Conservation (phyloP, 1,140 invertebrate species). For the Phymorhynchus buccinoides region DNA sequence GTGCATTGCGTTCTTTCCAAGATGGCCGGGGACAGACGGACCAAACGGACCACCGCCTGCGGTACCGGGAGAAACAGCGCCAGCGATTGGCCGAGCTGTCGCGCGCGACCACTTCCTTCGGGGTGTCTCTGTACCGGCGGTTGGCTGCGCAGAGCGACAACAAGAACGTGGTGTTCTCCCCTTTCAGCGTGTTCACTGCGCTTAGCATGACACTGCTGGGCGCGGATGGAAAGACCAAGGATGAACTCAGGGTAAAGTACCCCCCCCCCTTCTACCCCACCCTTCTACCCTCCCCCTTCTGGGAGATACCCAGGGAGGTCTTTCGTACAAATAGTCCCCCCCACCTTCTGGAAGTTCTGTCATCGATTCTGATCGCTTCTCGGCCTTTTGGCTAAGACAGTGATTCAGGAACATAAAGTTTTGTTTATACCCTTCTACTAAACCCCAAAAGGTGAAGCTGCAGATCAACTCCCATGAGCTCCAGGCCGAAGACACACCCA, state of each 20-base stretch:
- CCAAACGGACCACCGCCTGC: not conserved
- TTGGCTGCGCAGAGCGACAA: not conserved
- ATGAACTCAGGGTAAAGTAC: slow-evolving; percentile 18
- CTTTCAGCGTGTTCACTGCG: slow-evolving; percentile 1
- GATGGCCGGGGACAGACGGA: slow-evolving; percentile 6
- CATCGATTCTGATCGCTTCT: no score
- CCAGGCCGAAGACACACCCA: no score
- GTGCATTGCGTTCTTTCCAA: not conserved
- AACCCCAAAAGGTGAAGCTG: no score
- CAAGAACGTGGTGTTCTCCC: slow-evolving; percentile 25
- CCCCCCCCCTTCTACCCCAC: no score
- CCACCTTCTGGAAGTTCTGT: no score
- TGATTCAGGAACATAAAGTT: no score
- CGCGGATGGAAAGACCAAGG: not conserved
- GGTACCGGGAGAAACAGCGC: not conserved
- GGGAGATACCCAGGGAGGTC: no score
- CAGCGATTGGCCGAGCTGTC: slow-evolving; percentile 3
- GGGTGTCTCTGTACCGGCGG: not conserved
- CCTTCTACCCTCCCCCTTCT: no score
- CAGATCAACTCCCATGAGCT: no score
- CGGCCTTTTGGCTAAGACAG: no score
- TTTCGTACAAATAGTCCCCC: no score
- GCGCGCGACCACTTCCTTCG: not conserved
- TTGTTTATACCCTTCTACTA: no score
- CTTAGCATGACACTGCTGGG: slow-evolving; percentile 14